Conservation (phyloP, 2,797 vertebrate genomes). For the Sorex maritimensis region DNA sequence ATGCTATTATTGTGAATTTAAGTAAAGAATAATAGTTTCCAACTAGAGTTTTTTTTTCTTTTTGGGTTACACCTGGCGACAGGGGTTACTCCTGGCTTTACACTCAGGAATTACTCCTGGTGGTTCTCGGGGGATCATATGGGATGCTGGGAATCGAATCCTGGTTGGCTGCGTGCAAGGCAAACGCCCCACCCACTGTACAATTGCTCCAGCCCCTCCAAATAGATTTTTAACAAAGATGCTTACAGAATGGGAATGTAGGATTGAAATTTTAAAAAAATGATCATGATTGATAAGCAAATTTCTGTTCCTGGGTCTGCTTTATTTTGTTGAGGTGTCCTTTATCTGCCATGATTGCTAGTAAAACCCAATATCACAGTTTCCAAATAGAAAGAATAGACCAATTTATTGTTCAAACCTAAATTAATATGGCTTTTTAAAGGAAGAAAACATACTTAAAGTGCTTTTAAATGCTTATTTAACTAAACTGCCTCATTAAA, state of each 20-base stretch:
- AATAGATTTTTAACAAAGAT: constrained; percentile 67
- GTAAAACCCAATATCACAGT: not conserved
- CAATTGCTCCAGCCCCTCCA: no score
- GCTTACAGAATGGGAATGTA: constrained; percentile 30
- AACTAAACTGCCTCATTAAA: not conserved
- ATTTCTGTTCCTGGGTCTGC: constrained; percentile 37
- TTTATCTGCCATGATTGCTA: constrained; percentile 25
- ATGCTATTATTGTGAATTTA: constrained; percentile 50
- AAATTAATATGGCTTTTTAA: constrained; percentile 40
- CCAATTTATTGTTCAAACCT: not conserved
- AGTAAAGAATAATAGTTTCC: not conserved
- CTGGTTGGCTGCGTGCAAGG: no score
- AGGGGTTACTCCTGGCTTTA: no score
- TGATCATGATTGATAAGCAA: constrained; percentile 34
- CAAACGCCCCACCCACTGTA: no score
- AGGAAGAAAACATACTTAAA: constrained; percentile 39
- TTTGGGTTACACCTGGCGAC: no score
- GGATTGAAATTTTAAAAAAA: not conserved
- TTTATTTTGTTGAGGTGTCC: constrained; percentile 40
- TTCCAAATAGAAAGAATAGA: constrained; percentile 3
- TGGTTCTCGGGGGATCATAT: no score
- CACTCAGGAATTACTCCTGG: no score
- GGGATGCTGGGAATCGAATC: no score
- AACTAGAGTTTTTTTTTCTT: constrained; percentile 20
- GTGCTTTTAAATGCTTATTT: constrained; percentile 23